Evolutionary conservation across 2,797 vertebrate species (phyloP).

Genomic region (Harpagifer antarcticus): DNA sequence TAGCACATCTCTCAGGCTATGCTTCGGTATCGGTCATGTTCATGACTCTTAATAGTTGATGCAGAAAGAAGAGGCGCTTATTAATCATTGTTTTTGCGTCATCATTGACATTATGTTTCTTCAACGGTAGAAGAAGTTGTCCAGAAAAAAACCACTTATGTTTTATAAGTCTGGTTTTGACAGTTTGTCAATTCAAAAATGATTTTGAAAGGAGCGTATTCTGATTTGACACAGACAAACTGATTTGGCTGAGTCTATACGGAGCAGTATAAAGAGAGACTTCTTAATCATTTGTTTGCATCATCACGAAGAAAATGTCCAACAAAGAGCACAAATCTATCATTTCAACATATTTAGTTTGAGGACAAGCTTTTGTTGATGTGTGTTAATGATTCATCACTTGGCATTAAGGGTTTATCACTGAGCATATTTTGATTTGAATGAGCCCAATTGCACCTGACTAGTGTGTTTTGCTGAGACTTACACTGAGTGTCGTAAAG

Average conservation of each 20-base stretch:
- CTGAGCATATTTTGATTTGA: neutral
- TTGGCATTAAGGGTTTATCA: neutral
- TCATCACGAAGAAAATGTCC: neutral
- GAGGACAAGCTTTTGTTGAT: neutral
- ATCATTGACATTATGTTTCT: neutral
- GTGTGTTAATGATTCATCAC: neutral
- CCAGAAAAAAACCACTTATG: neutral
- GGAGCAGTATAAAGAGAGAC: neutral
- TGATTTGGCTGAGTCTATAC: neutral
- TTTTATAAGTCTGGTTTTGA: too few species aligned
- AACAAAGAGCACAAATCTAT: neutral
- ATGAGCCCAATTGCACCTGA: too few species aligned
- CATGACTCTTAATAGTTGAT: neutral
- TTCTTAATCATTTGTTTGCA: neutral
- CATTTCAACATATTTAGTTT: neutral
- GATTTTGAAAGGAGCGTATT: too few species aligned
- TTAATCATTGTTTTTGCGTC: neutral
- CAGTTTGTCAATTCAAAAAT: too few species aligned
- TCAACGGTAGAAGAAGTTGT: neutral
- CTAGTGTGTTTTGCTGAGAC: too few species aligned
- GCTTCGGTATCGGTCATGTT: neutral
- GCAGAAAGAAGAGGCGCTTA: neutral
- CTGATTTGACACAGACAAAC: too few species aligned
- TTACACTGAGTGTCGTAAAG: too few species aligned
- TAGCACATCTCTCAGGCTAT: conserved; percentile 5